These are phyloP conservation scores for Neomorphus geoffroyi DNA, from an alignment of 2,797 vertebrate genomes.

Conservation along the genomic window DNA sequence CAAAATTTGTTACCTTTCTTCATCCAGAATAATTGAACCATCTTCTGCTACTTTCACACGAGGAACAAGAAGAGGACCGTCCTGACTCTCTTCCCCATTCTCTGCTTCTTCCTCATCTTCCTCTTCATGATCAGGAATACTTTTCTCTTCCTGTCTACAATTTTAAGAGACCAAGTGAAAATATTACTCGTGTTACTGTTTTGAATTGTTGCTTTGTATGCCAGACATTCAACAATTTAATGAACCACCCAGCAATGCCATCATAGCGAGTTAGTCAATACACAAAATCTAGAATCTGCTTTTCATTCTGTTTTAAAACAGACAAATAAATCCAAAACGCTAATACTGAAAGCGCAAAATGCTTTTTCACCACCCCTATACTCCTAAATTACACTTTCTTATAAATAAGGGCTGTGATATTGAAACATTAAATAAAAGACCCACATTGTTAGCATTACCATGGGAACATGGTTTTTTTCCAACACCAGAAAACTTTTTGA, in stretches of 20 bases:
- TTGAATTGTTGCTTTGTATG: not conserved
- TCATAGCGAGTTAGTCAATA: not conserved
- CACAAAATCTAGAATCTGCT: not conserved
- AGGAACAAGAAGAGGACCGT: constrained; percentile 87
- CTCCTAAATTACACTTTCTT: not conserved
- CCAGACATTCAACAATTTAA: not conserved
- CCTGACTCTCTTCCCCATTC: constrained; percentile 74
- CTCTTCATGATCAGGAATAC: constrained; percentile 52
- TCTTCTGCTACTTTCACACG: constrained; percentile 97
- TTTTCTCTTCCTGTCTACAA: constrained; percentile 70
- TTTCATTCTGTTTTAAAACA: not conserved
- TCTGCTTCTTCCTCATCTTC: constrained; percentile 67
- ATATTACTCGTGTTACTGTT: not conserved
- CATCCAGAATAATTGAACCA: constrained; percentile 95
- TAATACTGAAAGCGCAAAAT: not conserved
- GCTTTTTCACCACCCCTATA: not conserved
- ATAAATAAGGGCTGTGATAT: not conserved
- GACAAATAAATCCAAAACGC: not conserved
- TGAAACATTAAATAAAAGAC: not conserved
- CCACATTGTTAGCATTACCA: not conserved
- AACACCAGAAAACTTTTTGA: not conserved
- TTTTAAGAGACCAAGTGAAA: not conserved
- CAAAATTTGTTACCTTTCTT: constrained; percentile 85
- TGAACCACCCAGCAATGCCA: not conserved
- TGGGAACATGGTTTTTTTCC: not conserved